A percentile compares a stretch with the other conserved stretches of the same genome.
These are phyloP conservation scores for Dipodomys stephensi DNA, from an alignment of 2,113 vertebrate genomes.

Conservation along the genomic window DNA sequence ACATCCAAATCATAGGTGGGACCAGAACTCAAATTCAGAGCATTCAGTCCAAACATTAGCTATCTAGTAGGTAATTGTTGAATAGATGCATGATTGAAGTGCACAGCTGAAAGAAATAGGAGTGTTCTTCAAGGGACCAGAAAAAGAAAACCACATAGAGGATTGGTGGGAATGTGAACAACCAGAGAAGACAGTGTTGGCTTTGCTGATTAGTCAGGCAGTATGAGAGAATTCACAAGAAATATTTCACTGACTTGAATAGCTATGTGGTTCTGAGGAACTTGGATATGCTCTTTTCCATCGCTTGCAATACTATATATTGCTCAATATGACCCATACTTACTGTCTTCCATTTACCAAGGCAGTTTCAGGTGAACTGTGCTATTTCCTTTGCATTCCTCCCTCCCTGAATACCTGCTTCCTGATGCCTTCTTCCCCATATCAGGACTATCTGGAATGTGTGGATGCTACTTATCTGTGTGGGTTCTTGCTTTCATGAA, in stretches of 20 bases:
- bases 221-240: not conserved
- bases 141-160: not conserved
- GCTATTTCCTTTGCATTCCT: not conserved
- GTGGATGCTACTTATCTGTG: not conserved
- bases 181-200: rapidly evolving
- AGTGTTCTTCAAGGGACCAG: not conserved
- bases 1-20: not conserved
- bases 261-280: not conserved
- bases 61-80: not conserved
- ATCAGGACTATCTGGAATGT: not conserved
- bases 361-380: not conserved
- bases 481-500: not conserved
- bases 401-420: not conserved
- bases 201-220: no score
- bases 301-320: not conserved
- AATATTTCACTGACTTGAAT: not conserved
- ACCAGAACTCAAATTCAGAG: not conserved
- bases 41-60: not conserved
- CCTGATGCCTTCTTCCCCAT: not conserved
- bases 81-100: not conserved
- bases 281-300: not conserved
- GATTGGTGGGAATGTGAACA: not conserved
- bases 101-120: not conserved
- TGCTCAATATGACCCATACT: not conserved
- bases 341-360: not conserved